Conservation (phyloP, 2,113 vertebrate species). For the Cichladusa arquata region DNA sequence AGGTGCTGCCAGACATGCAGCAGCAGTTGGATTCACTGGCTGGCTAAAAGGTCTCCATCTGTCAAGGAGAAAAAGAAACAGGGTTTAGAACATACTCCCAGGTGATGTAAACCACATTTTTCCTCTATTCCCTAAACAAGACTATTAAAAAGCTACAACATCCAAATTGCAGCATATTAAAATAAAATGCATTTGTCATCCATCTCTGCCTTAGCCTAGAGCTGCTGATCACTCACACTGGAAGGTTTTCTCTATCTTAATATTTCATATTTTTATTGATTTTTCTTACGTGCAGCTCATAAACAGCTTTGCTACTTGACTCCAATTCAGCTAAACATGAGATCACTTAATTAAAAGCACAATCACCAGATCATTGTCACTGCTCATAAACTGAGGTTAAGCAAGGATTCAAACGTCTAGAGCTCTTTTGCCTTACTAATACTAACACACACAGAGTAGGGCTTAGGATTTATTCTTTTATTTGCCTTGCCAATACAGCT, state of each 20-base stretch:
- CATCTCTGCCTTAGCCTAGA: not conserved
- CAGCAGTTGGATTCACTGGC: constrained; percentile 80
- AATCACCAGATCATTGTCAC: not conserved
- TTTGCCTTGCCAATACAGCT: not conserved
- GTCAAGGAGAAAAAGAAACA: not conserved
- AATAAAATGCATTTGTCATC: not conserved
- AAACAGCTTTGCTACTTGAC: not conserved
- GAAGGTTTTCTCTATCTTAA: not conserved
- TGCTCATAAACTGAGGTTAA: not conserved
- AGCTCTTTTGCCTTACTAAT: not conserved
- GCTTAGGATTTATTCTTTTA: not conserved
- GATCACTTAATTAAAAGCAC: not conserved
- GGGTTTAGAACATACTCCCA: not conserved
- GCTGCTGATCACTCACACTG: not conserved
- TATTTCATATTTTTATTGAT: not conserved
- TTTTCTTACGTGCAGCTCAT: not conserved
- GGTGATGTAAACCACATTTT: not conserved
- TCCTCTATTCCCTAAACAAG: not conserved
- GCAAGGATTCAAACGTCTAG: not conserved
- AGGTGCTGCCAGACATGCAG: constrained; percentile 86
- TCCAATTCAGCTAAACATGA: not conserved
- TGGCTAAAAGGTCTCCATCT: constrained; percentile 94
- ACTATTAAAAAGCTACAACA: not conserved
- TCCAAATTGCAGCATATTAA: not conserved
- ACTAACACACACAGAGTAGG: not conserved